Percentiles rank a stretch among this genome's conserved stretches.
Evolutionary conservation across 2,888 invertebrate species (phyloP).

Genomic region (Volucella zonaria): DNA sequence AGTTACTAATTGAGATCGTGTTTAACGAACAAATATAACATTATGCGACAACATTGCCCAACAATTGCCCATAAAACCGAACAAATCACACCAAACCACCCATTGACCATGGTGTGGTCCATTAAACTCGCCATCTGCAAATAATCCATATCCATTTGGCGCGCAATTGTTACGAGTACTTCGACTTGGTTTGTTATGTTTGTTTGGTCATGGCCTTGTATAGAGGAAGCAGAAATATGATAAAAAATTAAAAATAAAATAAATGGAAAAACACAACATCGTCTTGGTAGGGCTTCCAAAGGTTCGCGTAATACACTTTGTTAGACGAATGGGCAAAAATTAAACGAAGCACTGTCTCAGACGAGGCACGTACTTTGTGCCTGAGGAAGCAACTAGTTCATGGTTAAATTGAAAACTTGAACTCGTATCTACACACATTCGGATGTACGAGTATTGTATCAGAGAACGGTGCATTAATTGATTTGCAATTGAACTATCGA

Average conservation of each 20-base stretch:
- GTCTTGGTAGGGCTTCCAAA: constrained; percentile 3
- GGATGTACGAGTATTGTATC: not conserved
- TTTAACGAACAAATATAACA: constrained; percentile 57
- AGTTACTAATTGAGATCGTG: constrained; percentile 54
- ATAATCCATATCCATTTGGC: constrained; percentile 29
- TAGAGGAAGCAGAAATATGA: constrained; percentile 12
- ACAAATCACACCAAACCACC: constrained; percentile 7
- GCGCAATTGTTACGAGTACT: not conserved
- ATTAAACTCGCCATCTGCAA: constrained; percentile 61
- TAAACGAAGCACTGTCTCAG: constrained; percentile 51
- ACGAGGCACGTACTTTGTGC: constrained; percentile 42
- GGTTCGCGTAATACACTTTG: constrained; percentile 16
- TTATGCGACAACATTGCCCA: constrained; percentile 50
- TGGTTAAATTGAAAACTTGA: constrained; percentile 63
- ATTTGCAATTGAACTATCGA: constrained; percentile 53
- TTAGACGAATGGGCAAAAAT: constrained; percentile 33
- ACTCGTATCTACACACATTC: constrained; percentile 18
- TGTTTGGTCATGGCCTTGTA: constrained; percentile 35
- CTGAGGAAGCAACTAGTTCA: constrained; percentile 66
- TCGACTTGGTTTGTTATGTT: constrained; percentile 9
- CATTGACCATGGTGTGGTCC: constrained; percentile 64
- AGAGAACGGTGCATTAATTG: constrained; percentile 57
- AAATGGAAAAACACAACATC: not conserved
- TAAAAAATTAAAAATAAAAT: not conserved
- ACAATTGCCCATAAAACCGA: not conserved